phyloP scores from a whole-genome alignment of 2,797 vertebrate genomes.

The Antennarius maculatus region DNA sequence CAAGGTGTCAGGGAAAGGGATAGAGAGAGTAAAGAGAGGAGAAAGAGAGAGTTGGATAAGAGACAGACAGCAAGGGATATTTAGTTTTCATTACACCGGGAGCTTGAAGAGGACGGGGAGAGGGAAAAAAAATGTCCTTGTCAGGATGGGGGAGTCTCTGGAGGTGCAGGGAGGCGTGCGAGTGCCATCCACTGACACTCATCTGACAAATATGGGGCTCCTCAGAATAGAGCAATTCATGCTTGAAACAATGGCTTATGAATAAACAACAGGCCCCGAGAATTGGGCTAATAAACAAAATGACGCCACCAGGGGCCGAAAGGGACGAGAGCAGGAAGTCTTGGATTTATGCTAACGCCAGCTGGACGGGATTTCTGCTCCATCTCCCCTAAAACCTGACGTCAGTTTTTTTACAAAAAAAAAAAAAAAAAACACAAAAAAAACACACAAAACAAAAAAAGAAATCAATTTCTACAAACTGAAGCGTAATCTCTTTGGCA shows the following conservation, averaged over 20 bases:
- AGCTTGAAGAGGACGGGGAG: slow-evolving; percentile 76
- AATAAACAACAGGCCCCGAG: slow-evolving; percentile 76
- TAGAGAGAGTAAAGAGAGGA: slow-evolving; percentile 63
- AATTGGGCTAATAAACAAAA: slow-evolving; percentile 75
- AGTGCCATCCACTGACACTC: slow-evolving; percentile 92
- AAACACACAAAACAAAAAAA: neutral
- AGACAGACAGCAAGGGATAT: slow-evolving; percentile 79
- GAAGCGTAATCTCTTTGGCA: slow-evolving; percentile 39
- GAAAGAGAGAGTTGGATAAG: slow-evolving; percentile 66
- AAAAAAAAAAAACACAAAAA: neutral
- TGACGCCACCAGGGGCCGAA: slow-evolving; percentile 64
- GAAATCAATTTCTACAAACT: slow-evolving; percentile 29
- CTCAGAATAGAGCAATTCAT: slow-evolving; percentile 74
- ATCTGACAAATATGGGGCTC: slow-evolving; percentile 94
- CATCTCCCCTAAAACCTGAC: slow-evolving; percentile 1
- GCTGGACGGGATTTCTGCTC: slow-evolving; percentile 23
- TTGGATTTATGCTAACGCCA: slow-evolving; percentile 50
- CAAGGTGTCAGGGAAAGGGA: slow-evolving; percentile 83
- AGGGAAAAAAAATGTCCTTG: slow-evolving; percentile 93
- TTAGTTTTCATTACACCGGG: slow-evolving; percentile 94
- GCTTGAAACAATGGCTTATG: slow-evolving; percentile 82
- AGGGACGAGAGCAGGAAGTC: slow-evolving; percentile 32
- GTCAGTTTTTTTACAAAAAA: neutral
- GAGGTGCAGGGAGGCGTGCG: slow-evolving; percentile 87
- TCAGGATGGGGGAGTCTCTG: slow-evolving; percentile 91